A percentile compares a stretch with the other conserved stretches of the same genome.
Conservation (phyloP, 2,888 invertebrate genomes). For the Andrena dorsata region DNA sequence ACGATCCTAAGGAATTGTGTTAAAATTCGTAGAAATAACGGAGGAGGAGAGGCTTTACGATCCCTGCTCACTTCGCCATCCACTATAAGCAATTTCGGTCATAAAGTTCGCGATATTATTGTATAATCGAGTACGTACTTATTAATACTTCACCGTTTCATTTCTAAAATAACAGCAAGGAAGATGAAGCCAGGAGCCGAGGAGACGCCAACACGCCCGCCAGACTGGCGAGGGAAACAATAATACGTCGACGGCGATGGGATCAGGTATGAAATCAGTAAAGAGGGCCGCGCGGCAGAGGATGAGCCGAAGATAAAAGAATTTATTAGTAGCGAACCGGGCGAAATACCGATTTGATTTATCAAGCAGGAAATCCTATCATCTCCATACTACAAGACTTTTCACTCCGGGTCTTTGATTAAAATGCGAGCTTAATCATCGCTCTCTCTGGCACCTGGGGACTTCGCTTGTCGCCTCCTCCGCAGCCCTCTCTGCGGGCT, state of each 20-base stretch:
- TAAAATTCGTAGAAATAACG: too few species aligned
- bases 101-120: too few species aligned
- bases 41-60: too few species aligned
- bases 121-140: not conserved
- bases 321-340: conserved; percentile 75
- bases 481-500: conserved; percentile 52
- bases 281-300: conserved; percentile 41
- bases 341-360: conserved; percentile 82
- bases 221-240: conserved; percentile 20
- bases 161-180: too few species aligned
- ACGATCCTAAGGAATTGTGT: too few species aligned
- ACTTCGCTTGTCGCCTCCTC: conserved; percentile 74
- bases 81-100: too few species aligned
- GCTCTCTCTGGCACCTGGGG: conserved; percentile 82
- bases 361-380: conserved; percentile 83
- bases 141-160: not conserved
- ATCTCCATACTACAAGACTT: conserved; percentile 82
- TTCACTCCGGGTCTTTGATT: conserved; percentile 84
- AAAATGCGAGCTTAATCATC: conserved; percentile 85
- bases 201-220: not conserved
- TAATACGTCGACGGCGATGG: conserved; percentile 39
- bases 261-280: conserved; percentile 65
- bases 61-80: too few species aligned
- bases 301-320: conserved; percentile 68
- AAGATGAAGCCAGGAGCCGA: not conserved